Evolutionary conservation across 2,888 invertebrate species (phyloP).

Genomic region (Mactromeris polynyma): DNA sequence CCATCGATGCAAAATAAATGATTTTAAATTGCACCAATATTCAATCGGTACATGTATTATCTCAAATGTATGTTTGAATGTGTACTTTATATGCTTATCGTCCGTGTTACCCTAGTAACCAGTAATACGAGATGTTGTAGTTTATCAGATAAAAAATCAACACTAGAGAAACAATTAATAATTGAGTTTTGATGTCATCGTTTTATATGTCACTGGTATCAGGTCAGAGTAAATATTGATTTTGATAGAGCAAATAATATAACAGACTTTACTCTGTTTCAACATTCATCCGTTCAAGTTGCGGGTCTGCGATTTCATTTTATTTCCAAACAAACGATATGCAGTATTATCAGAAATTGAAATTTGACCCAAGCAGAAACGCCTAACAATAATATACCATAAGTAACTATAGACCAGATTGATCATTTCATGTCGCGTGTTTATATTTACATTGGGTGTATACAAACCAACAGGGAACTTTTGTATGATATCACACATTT

Average conservation of each 20-base stretch:
- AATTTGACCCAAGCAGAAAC: not conserved
- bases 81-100: not conserved
- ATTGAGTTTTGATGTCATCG: not conserved
- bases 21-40: too few species aligned
- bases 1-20: too few species aligned
- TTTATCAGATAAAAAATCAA: not conserved
- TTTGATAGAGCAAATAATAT: conserved; percentile 2
- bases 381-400: too few species aligned
- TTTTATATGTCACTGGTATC: not conserved
- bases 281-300: not conserved
- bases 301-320: not conserved
- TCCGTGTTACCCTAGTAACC: not conserved
- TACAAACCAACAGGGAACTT: too few species aligned
- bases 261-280: not conserved
- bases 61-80: not conserved
- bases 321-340: not conserved
- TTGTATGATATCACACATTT: too few species aligned
- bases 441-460: too few species aligned
- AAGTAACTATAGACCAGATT: too few species aligned
- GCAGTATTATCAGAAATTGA: not conserved
- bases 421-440: too few species aligned
- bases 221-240: not conserved
- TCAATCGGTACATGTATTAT: too few species aligned
- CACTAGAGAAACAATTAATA: not conserved
- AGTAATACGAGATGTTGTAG: not conserved